Conservation (phyloP, 1,140 invertebrate genomes). For the Acarapis woodi region DNA sequence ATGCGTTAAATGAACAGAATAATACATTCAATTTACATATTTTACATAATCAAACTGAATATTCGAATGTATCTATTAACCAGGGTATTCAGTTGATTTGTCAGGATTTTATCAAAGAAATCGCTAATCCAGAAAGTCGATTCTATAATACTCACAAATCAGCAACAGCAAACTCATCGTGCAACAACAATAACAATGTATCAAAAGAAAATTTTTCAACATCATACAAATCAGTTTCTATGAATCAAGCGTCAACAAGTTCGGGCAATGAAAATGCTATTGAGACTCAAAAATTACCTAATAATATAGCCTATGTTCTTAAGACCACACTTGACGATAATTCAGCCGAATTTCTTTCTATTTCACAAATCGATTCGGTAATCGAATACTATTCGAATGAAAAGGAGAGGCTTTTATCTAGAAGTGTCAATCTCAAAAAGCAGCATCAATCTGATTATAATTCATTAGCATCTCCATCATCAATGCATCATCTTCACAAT, state of each 20-base stretch:
- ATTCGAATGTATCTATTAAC: constrained; percentile 4
- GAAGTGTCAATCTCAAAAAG: neutral
- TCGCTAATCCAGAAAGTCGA: neutral
- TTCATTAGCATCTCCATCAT: neutral
- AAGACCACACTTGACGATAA: constrained; percentile 1
- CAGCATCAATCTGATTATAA: neutral
- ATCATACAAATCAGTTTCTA: neutral
- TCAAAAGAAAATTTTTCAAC: neutral
- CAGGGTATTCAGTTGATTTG: constrained; percentile 2
- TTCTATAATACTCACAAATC: neutral
- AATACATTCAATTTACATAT: constrained; percentile 3
- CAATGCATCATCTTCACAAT: neutral
- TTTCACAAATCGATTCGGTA: constrained; percentile 5
- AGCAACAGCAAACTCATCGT: neutral
- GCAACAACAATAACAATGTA: neutral
- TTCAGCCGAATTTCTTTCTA: constrained; percentile 3
- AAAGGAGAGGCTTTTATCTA: constrained; percentile 1
- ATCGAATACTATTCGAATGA: constrained; percentile 4
- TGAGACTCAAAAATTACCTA: constrained; percentile 1
- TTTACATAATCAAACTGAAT: constrained; percentile 6
- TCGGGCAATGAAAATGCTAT: neutral
- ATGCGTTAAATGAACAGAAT: constrained; percentile 3
- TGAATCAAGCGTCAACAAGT: neutral
- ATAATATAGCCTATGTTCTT: constrained; percentile 6
- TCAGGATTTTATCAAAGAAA: constrained; percentile 1